Percentiles rank a stretch among this genome's conserved stretches.
Evolutionary conservation across 2,888 invertebrate genomes (phyloP).

Genomic region (Ichneumoninae sp.): DNA sequence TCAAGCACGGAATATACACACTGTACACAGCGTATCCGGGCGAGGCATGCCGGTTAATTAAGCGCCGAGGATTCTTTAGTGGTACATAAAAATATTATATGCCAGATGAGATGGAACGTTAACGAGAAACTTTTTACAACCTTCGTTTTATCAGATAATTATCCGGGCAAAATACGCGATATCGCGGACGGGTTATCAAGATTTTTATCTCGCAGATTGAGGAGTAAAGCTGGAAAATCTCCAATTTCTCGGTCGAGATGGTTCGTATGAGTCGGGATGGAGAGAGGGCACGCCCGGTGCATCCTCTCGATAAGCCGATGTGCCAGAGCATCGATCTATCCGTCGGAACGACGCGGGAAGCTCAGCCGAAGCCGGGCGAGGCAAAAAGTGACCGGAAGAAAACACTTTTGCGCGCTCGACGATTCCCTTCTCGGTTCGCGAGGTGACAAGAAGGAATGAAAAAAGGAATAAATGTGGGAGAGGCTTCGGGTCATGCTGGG

Average conservation of each 20-base stretch:
- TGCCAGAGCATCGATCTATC: slow-evolving; percentile 47
- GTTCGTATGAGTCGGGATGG: slow-evolving; percentile 64
- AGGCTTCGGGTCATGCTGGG: slow-evolving; percentile 46
- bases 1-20: slow-evolving; percentile 9
- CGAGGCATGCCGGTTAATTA: slow-evolving; percentile 19
- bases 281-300: slow-evolving; percentile 53
- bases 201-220: slow-evolving; percentile 67
- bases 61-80: slow-evolving; percentile 34
- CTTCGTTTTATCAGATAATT: slow-evolving; percentile 57
- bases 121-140: slow-evolving; percentile 32
- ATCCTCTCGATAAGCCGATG: slow-evolving; percentile 65
- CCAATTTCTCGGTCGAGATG: slow-evolving; percentile 69
- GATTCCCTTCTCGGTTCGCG: slow-evolving; percentile 47
- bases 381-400: slow-evolving; percentile 70
- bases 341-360: slow-evolving; percentile 17
- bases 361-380: slow-evolving; percentile 31
- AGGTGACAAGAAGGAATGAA: slow-evolving; percentile 60
- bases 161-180: slow-evolving; percentile 41
- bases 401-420: slow-evolving; percentile 65
- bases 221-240: slow-evolving; percentile 62
- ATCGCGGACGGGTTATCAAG: slow-evolving; percentile 46
- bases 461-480: slow-evolving; percentile 11
- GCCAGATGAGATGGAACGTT: slow-evolving; percentile 22
- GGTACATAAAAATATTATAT: slow-evolving; percentile 45
- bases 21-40: background rate